A percentile compares a stretch with the other conserved stretches of the same genome.
phyloP scores from a whole-genome alignment of 2,888 invertebrate species.

The Pardosa pseudoannulata region DNA sequence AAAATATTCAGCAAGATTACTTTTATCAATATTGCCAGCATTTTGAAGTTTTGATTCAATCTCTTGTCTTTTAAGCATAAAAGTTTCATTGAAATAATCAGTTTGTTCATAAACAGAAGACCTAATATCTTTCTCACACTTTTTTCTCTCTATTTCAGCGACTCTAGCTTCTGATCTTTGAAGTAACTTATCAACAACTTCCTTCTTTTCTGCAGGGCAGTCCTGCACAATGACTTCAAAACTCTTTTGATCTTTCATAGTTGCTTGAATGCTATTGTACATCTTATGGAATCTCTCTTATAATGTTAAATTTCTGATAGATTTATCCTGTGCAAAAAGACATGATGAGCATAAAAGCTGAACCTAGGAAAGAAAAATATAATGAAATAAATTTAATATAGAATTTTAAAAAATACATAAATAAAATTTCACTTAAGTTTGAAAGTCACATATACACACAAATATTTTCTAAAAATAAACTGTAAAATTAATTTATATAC shows the following conservation, averaged over 20 bases:
- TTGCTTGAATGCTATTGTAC: constrained; percentile 43
- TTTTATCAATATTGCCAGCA: constrained; percentile 52
- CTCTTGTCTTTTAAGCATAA: constrained; percentile 78
- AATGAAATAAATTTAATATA: too few species aligned
- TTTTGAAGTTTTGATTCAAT: constrained; percentile 55
- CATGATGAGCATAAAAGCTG: not conserved
- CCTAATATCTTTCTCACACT: constrained; percentile 52
- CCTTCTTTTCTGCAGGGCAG: constrained; percentile 51
- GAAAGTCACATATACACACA: too few species aligned
- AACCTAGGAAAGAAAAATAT: not conserved
- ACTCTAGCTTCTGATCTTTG: constrained; percentile 64
- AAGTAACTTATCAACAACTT: constrained; percentile 66
- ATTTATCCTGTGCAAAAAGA: not conserved
- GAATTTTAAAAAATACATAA: too few species aligned
- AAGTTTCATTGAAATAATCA: constrained; percentile 56
- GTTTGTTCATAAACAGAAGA: constrained; percentile 63
- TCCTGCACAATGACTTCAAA: constrained; percentile 68
- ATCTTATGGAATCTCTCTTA: constrained; percentile 27
- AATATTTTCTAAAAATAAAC: too few species aligned
- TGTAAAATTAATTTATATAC: too few species aligned
- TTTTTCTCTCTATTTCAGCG: constrained; percentile 64
- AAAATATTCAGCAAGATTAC: constrained; percentile 82
- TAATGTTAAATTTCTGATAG: not conserved
- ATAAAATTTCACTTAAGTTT: too few species aligned
- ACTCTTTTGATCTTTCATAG: constrained; percentile 69